A percentile compares a stretch with the other conserved stretches of the same genome.
phyloP scores from a whole-genome alignment of 2,797 vertebrate genomes.

The Malurus splendens region DNA sequence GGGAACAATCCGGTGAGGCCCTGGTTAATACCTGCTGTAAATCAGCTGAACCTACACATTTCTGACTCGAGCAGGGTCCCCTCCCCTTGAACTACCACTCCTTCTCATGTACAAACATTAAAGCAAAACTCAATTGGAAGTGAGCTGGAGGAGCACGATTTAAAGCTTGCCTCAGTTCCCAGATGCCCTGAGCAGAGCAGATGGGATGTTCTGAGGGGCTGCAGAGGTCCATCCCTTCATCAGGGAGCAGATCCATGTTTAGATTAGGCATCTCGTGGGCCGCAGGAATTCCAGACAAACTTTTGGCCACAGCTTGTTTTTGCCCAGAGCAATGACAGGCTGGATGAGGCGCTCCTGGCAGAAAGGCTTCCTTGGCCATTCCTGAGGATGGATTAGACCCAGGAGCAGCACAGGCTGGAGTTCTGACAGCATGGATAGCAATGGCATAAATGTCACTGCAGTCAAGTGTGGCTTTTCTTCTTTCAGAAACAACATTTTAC shows the following conservation, averaged over 20 bases:
- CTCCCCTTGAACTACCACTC: not conserved
- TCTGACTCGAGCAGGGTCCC: fast-evolving
- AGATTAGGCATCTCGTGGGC: not conserved
- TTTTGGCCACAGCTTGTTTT: fast-evolving
- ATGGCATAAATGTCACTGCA: not conserved
- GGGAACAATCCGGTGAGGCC: not conserved
- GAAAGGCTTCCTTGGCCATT: not conserved
- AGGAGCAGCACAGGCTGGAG: not conserved
- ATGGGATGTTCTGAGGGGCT: not conserved
- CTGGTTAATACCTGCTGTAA: not conserved
- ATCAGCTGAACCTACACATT: not conserved
- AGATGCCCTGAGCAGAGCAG: not conserved
- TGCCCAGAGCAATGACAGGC: not conserved
- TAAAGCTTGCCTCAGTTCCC: not conserved
- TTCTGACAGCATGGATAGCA: not conserved
- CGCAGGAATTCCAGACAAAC: not conserved
- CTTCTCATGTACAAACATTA: not conserved
- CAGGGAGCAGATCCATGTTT: not conserved
- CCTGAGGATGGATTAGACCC: not conserved
- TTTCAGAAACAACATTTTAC: not conserved
- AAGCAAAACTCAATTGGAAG: not conserved
- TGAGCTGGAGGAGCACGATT: not conserved
- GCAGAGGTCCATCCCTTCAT: not conserved
- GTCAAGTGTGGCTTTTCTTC: not conserved
- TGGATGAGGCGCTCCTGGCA: not conserved